Evolutionary conservation across 2,113 vertebrate species (phyloP).

Genomic region (Pithys albifrons): DNA sequence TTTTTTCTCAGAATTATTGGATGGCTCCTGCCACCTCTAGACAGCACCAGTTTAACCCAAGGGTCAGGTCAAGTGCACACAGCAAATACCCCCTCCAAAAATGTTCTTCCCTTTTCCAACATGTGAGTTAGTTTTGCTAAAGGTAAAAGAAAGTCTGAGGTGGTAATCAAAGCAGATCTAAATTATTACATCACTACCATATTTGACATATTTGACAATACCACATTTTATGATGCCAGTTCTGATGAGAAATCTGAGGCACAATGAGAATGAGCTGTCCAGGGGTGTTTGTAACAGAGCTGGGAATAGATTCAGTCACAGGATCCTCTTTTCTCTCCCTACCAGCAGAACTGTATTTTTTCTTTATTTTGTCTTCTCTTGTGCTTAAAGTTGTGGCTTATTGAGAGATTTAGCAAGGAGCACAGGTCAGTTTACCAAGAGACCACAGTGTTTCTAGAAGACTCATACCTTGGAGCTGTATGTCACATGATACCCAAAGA

Average conservation of each 20-base stretch:
- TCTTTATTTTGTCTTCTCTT: background rate
- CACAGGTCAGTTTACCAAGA: background rate
- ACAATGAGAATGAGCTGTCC: background rate
- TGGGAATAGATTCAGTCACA: background rate
- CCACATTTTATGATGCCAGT: background rate
- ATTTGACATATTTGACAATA: background rate
- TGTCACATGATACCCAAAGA: background rate
- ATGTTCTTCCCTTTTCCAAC: background rate
- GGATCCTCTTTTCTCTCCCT: background rate
- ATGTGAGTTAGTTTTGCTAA: background rate
- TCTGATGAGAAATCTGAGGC: background rate
- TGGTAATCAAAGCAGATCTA: background rate
- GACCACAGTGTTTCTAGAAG: background rate
- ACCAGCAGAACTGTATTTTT: background rate
- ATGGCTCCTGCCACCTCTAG: background rate
- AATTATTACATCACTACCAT: background rate
- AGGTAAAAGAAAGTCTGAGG: background rate
- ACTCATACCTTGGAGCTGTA: background rate
- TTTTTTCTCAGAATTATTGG: background rate
- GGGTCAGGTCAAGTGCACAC: background rate
- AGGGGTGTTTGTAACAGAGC: background rate
- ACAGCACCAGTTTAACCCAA: background rate
- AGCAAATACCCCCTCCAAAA: background rate
- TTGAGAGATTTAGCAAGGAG: background rate
- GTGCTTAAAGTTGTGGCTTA: background rate